Evolutionary conservation across 2,113 vertebrate genomes (phyloP), one percentile per base, ranked within the genome.

Genomic region (Syngnathus floridae): DNA sequence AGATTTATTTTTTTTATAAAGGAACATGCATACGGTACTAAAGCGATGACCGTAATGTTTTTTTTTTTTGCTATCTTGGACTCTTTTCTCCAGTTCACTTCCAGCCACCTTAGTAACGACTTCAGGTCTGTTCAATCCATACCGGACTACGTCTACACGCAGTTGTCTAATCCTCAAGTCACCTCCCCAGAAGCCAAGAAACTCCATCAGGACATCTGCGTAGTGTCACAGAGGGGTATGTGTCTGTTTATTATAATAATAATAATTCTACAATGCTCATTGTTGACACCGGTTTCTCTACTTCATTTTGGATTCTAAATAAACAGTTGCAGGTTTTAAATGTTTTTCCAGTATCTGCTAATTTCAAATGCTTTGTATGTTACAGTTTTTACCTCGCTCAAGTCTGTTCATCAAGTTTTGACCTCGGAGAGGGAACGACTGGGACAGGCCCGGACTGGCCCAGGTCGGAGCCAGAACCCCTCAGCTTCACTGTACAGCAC

Each of bases 201-300:
- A 77, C 84, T 98, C 55, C 95, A 96, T 84, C 87, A 93, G 74
- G 93, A 91, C 71, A 93, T 97, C 86, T 94, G 90, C 84, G 48
- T 69, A 0, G 79, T 92, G 63, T 94, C 95, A 0, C 92, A 94
- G 72, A 93, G 89, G 83, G 91, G 95, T 96, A 77, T 56, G 77
- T 52, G 31, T 38, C 58, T 40, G 36, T 40, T 31, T 31, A 31
- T 31, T 0, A 31, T 31, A 3, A 31, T 31, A 26, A 26, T 26
- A 31, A 31, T 31, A n/a, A 51, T 54, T 5, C 11, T 13, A 26
- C 21, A 1, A 6, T 22, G 4, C 51, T 26, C 21, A 26, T 54
- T 54, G 21, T 21, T 51, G n/a, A 52, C 49, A 52, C 49, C 5
- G 11, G 51, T 11, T 54, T 54, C 51, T 26, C 51, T 12, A 17